These are phyloP conservation scores for Drosophila nr. medialis DNA, from an alignment of 2,888 invertebrate species.

Conservation along the genomic window DNA sequence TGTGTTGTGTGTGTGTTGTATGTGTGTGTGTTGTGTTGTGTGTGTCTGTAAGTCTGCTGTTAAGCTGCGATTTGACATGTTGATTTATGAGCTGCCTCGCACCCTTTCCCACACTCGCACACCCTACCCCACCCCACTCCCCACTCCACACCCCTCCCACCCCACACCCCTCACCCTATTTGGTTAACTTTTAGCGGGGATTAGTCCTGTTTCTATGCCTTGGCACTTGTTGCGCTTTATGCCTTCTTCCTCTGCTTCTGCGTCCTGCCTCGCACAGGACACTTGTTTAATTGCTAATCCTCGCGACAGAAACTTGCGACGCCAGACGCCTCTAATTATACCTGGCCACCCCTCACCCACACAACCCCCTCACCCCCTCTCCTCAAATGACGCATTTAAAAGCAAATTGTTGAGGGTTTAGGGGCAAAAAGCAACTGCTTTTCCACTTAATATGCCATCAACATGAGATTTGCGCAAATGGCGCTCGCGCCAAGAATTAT, in stretches of 20 bases:
- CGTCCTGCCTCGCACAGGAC: conserved; percentile 46
- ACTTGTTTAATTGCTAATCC: conserved; percentile 77
- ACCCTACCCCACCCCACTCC: not conserved
- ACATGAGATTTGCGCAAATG: conserved; percentile 80
- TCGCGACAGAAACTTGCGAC: conserved; percentile 45
- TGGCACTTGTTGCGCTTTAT: conserved; percentile 69
- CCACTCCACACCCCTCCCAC: not conserved
- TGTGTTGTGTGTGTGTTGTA: conserved; percentile 7
- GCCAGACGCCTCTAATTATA: conserved; percentile 75
- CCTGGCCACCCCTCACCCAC: conserved; percentile 12
- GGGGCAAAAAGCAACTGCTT: conserved; percentile 11
- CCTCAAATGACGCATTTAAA: conserved; percentile 65
- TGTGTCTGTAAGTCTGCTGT: conserved; percentile 29
- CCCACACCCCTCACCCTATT: not conserved
- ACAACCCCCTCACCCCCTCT: not conserved
- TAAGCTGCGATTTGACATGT: conserved; percentile 79
- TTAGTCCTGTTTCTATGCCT: conserved; percentile 53
- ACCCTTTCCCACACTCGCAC: conserved; percentile 35
- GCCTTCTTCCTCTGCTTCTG: not conserved
- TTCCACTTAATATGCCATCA: conserved; percentile 77
- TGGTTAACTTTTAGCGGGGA: conserved; percentile 45
- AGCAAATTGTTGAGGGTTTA: conserved; percentile 56
- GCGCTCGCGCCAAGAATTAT: conserved; percentile 67
- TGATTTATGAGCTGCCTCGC: conserved; percentile 72
- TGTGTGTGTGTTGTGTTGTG: conserved; percentile 9